A percentile compares a stretch with the other conserved stretches of the same genome.
phyloP scores from a whole-genome alignment of 1,140 invertebrate species.

The Gryllus bimaculatus region DNA sequence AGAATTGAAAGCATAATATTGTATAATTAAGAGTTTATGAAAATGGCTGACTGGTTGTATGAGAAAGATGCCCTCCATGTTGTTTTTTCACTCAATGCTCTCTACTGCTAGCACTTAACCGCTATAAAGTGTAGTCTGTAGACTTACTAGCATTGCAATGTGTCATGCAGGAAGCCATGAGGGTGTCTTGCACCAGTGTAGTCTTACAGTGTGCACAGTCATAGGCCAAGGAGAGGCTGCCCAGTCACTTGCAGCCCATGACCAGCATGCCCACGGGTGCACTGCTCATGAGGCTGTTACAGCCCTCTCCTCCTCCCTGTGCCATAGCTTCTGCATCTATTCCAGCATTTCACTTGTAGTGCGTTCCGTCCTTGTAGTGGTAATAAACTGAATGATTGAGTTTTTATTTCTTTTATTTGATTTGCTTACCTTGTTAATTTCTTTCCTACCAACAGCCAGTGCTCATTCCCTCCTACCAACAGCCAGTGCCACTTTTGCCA shows the following conservation, averaged over 20 bases:
- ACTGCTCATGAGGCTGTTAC: not conserved
- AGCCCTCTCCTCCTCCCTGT: not conserved
- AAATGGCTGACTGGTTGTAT: not conserved
- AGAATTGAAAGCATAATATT: not conserved
- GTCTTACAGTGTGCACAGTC: not conserved
- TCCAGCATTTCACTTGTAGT: not conserved
- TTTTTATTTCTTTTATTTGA: not conserved
- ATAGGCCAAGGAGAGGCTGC: no score
- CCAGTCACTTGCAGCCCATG: no score
- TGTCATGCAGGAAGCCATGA: no score
- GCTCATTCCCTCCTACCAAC: not conserved
- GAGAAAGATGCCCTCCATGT: not conserved
- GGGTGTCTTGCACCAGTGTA: not conserved
- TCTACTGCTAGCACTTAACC: not conserved
- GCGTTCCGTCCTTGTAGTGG: not conserved
- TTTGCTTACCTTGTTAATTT: not conserved
- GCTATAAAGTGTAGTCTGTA: not conserved
- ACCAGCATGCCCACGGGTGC: not conserved
- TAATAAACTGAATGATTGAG: not conserved
- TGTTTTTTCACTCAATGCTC: no score
- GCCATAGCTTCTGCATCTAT: conserved; percentile 1
- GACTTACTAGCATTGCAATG: not conserved
- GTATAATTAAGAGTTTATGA: not conserved
- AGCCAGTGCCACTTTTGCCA: no score
- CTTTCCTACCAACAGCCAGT: not conserved